Percentiles rank a stretch among this genome's conserved stretches.
Conservation (phyloP, 1,140 invertebrate species). For the Bombus balteatus region DNA sequence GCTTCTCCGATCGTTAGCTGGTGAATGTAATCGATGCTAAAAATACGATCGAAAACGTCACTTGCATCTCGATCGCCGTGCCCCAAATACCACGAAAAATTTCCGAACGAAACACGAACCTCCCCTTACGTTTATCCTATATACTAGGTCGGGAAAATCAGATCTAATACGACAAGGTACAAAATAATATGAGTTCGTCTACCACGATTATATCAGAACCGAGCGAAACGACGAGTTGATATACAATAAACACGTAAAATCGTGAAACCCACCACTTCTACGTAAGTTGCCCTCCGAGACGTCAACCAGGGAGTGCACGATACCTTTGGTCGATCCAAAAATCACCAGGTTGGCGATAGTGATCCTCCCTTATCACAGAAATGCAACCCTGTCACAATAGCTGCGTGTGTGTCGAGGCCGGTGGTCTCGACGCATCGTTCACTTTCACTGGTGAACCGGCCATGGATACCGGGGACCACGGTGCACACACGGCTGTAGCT, state of each 20-base stretch:
- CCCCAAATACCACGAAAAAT: conserved; percentile 46
- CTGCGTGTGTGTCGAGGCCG: conserved; percentile 28
- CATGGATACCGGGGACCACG: conserved; percentile 26
- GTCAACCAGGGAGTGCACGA: neutral
- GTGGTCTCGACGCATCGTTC: conserved; percentile 62
- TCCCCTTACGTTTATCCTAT: conserved; percentile 1
- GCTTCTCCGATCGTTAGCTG: conserved; percentile 3
- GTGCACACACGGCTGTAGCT: conserved; percentile 41
- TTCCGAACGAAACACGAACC: conserved; percentile 29
- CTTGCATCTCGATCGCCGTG: conserved; percentile 38
- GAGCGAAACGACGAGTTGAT: conserved; percentile 15
- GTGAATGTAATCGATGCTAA: conserved; percentile 38
- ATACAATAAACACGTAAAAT: neutral
- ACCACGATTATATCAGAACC: neutral
- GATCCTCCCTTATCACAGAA: conserved; percentile 43
- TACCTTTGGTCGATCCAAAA: neutral
- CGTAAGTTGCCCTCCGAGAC: neutral
- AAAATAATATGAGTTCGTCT: too few species aligned
- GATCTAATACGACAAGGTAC: neutral
- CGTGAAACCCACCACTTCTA: conserved; percentile 29
- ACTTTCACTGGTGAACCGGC: conserved; percentile 71
- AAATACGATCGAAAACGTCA: conserved; percentile 43
- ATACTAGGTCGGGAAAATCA: neutral
- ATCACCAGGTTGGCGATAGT: neutral
- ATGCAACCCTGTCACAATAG: conserved; percentile 43